Base-by-base conservation (phyloP, 2,797 vertebrate species). In the Pyrocephalus nanus region DNA sequence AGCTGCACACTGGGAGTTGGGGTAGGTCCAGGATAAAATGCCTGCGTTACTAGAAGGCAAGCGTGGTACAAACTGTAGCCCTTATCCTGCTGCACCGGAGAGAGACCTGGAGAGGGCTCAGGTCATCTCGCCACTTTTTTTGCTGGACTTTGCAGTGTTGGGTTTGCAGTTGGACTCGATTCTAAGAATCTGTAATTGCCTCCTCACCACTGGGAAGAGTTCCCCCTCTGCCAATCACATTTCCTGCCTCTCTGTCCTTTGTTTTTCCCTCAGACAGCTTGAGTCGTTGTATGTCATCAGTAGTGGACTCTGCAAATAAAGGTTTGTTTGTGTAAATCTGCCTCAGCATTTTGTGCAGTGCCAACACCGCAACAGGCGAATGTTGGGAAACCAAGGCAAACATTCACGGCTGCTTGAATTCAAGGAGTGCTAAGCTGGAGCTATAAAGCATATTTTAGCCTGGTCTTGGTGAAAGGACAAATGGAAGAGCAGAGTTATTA, bases 41-140 rank as follows among this genome's bases (percentile, higher is more conserved):
- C 16, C n/a, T 53, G 14, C 10, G 2, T 2, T 6, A 8, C 4
- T 3, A 3, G 12, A 36, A 25, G 8, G 34, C 43, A 27, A 34
- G 6, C 3, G 1, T 1, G 40, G 25, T 51, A 13, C 19, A 23
- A 51, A 21, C 3, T 4, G 6, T 20, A 10, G 25, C 4, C 29
- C 12, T 0, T 12, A 2, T 21, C 53, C 30, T 6, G 57, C 22
- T 32, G 57, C 0, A 0, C 34, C 27, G 30, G 1, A 11, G 16
- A 6, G 53, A 71, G 11, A 6, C 20, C 11, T 18, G 55, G 23
- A 58, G 45, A 54, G 61, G 27, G 47, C 23, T 38, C 12, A 20
- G 42, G 16, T 36, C 11, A 11, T 40, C 6, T 11, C 6, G 2
- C 23, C 15, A 1, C 20, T 60, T 34, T 6, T 15, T 34, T 43